Conservation (phyloP, 2,797 vertebrate species). For the Poecilia gillii region DNA sequence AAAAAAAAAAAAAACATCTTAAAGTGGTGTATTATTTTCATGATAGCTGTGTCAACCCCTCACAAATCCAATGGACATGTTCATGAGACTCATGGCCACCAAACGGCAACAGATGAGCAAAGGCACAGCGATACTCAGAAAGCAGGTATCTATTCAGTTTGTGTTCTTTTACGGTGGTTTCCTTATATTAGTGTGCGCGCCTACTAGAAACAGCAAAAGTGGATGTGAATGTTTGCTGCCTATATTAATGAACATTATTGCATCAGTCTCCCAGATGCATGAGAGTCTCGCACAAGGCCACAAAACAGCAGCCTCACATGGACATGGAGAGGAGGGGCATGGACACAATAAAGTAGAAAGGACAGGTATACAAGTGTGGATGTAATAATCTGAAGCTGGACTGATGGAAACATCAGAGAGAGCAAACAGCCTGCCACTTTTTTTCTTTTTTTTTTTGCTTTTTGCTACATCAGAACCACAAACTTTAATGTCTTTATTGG, state of each 20-base stretch:
- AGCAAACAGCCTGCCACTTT: neutral
- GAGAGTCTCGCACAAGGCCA: slow-evolving; percentile 27
- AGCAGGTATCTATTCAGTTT: neutral
- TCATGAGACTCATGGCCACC: slow-evolving; percentile 13
- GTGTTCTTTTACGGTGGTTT: neutral
- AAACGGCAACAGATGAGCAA: slow-evolving; percentile 7
- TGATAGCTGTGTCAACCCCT: neutral
- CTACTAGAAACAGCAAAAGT: slow-evolving; percentile 2
- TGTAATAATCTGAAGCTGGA: neutral
- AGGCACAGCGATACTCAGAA: neutral
- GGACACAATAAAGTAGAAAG: slow-evolving; percentile 12
- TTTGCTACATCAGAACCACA: neutral
- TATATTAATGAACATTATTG: slow-evolving; percentile 9
- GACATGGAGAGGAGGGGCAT: slow-evolving; percentile 9
- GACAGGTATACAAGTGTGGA: slow-evolving; percentile 26
- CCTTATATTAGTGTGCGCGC: neutral
- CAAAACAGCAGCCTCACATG: slow-evolving; percentile 18
- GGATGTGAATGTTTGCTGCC: neutral
- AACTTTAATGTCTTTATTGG: neutral
- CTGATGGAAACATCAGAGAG: neutral
- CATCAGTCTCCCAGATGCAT: slow-evolving; percentile 27
- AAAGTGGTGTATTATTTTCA: neutral
- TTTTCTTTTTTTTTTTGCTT: neutral
- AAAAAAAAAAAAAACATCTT: neutral
- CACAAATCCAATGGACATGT: slow-evolving; percentile 4